phyloP scores from a whole-genome alignment of 2,797 vertebrate species.

The Falco concolor region DNA sequence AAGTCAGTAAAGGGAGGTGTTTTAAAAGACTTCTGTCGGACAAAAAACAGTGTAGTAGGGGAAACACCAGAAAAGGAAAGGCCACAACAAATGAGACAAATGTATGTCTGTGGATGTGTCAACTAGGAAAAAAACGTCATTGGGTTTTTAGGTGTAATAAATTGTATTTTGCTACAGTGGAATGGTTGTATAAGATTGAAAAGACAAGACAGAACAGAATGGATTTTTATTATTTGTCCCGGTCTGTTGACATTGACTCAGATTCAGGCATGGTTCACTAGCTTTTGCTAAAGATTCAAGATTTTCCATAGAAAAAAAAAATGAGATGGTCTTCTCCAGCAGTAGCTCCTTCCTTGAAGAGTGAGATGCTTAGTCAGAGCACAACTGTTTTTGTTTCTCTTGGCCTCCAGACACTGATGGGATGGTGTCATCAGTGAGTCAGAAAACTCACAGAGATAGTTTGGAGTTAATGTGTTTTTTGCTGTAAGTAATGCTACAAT shows the following conservation, averaged over 20 bases:
- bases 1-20: not conserved
- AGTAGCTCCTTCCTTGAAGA: not conserved
- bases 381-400: not conserved
- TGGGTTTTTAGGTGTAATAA: not conserved
- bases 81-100: not conserved
- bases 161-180: not conserved
- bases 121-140: not conserved
- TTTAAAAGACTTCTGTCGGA: not conserved
- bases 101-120: not conserved
- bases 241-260: rapidly evolving
- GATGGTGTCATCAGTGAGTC: not conserved
- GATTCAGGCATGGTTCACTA: not conserved
- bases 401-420: not conserved
- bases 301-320: not conserved
- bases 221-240: not conserved
- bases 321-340: not conserved
- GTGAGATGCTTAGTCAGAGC: not conserved
- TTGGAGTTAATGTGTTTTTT: not conserved
- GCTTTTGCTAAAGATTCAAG: not conserved
- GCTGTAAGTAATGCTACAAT: not conserved
- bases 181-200: not conserved
- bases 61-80: not conserved
- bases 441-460: not conserved
- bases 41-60: not conserved
- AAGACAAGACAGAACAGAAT: not conserved